These are phyloP conservation scores for Xestia sexstrigata DNA, from an alignment of 2,888 invertebrate species.

Conservation along the genomic window DNA sequence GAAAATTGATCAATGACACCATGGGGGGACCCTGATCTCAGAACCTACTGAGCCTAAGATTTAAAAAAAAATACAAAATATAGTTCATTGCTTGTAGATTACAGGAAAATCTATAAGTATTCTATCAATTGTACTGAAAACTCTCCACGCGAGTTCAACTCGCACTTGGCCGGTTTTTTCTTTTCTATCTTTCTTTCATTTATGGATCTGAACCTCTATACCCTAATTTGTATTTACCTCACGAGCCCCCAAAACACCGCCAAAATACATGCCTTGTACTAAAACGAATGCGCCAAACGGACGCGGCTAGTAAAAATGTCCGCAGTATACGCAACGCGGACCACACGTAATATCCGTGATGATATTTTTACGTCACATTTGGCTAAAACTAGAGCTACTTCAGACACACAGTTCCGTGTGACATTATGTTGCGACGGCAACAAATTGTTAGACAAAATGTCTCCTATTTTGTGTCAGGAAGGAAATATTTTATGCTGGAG, in stretches of 20 bases:
- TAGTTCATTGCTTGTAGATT: no score
- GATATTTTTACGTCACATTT: constrained; percentile 49
- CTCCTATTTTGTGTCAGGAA: constrained; percentile 36
- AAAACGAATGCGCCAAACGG: constrained; percentile 55
- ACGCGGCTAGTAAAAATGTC: constrained; percentile 67
- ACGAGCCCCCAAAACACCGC: not conserved
- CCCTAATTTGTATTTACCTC: not conserved
- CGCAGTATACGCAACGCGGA: constrained; percentile 59
- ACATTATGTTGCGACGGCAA: constrained; percentile 37
- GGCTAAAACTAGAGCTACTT: constrained; percentile 45
- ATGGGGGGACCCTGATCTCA: no score
- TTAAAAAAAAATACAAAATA: no score
- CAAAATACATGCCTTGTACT: constrained; percentile 26
- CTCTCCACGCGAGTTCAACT: no score
- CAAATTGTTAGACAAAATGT: constrained; percentile 46
- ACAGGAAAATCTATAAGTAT: no score
- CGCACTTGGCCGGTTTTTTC: no score
- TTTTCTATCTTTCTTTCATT: not conserved
- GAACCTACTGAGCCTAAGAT: no score
- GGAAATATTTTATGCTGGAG: constrained; percentile 34
- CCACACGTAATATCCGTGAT: constrained; percentile 35
- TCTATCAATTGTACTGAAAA: no score
- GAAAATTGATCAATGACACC: no score
- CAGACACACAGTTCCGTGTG: constrained; percentile 42
- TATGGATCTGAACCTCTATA: not conserved